Conservation (phyloP, 2,888 invertebrate species). For the Tachina grossa region DNA sequence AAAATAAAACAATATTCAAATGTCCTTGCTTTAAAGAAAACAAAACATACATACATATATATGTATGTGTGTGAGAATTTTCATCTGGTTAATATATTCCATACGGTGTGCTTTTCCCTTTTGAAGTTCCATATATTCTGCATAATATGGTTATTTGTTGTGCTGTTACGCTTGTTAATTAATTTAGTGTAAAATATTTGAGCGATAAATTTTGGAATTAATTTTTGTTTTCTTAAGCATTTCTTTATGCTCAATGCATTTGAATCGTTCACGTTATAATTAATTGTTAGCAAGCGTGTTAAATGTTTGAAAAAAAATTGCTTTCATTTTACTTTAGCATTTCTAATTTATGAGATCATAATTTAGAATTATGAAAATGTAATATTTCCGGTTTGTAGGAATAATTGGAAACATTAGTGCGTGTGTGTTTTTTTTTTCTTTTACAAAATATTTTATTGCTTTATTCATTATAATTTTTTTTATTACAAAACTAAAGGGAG, state of each 20-base stretch:
- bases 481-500: too few species aligned
- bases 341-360: conserved; percentile 70
- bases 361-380: conserved; percentile 68
- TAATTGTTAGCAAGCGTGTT: conserved; percentile 70
- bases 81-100: conserved; percentile 24
- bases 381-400: conserved; percentile 58
- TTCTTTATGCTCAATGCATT: conserved; percentile 28
- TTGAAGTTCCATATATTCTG: conserved; percentile 9
- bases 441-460: too few species aligned
- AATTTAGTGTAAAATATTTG: conserved; percentile 80
- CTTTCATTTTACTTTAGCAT: conserved; percentile 43
- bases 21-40: conserved; percentile 21
- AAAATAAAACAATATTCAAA: not conserved
- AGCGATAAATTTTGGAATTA: conserved; percentile 66
- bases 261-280: conserved; percentile 62
- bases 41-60: conserved; percentile 5
- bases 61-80: conserved; percentile 56
- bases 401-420: not conserved
- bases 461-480: too few species aligned
- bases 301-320: conserved; percentile 61
- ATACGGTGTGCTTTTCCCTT: not conserved
- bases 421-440: not conserved
- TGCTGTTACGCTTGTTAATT: conserved; percentile 75
- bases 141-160: conserved; percentile 54
- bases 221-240: conserved; percentile 29